Evolutionary conservation across 2,888 invertebrate genomes (phyloP).

Genomic region (Chirona hameri): DNA sequence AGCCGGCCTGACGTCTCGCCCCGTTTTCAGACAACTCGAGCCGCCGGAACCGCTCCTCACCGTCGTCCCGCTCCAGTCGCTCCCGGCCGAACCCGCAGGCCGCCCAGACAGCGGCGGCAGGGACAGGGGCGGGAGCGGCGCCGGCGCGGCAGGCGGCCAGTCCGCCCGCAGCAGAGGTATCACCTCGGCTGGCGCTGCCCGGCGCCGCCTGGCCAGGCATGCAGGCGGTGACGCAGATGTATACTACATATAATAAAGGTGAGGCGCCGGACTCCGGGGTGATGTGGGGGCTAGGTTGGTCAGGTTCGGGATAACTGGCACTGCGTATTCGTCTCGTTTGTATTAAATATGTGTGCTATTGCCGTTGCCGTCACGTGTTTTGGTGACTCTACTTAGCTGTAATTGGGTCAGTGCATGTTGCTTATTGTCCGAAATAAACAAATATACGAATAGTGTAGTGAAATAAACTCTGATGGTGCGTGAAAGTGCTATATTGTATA

Average conservation of each 20-base stretch:
- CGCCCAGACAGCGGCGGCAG: too few relatives aligned
- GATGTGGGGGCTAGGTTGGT: not conserved
- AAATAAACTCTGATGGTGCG: too few relatives aligned
- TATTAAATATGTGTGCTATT: too few relatives aligned
- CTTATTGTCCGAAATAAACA: too few relatives aligned
- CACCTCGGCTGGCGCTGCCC: not conserved
- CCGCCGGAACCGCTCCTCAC: not conserved
- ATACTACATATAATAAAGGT: not conserved
- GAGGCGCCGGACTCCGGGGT: not conserved
- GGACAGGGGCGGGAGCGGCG: too few relatives aligned
- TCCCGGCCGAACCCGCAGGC: not conserved
- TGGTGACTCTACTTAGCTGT: too few relatives aligned
- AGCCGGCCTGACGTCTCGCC: too few relatives aligned
- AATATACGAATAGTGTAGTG: too few relatives aligned
- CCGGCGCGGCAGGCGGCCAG: not conserved
- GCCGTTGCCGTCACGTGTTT: too few relatives aligned
- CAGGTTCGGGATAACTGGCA: not conserved
- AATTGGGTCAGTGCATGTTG: too few relatives aligned
- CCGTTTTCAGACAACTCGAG: not conserved
- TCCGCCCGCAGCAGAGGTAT: not conserved
- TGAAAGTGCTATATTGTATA: too few relatives aligned
- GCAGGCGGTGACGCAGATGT: slow-evolving; percentile 22
- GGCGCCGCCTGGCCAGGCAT: slow-evolving; percentile 6
- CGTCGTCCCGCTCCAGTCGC: not conserved
- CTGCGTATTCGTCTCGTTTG: not conserved